phyloP scores from a whole-genome alignment of 2,888 invertebrate species.

The Myopa testacea region DNA sequence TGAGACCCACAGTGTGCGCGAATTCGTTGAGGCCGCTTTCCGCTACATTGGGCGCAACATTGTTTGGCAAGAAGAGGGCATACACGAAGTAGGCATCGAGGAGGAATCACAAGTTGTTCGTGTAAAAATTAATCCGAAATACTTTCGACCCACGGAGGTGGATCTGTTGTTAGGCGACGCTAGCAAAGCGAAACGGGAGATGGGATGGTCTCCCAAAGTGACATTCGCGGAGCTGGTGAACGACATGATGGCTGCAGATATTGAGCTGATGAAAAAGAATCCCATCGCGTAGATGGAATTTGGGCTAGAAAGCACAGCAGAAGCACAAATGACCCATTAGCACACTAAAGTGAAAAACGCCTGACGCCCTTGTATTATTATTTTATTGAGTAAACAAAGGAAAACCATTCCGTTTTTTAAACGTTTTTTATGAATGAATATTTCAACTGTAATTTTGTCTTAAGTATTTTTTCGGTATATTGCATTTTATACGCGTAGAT shows the following conservation, averaged over 20 bases:
- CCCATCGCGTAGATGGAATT: slow-evolving; percentile 80
- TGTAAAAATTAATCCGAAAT: slow-evolving; percentile 91
- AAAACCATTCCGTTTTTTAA: slow-evolving; percentile 16
- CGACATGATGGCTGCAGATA: slow-evolving; percentile 95
- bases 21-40: slow-evolving; percentile 96
- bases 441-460: neutral
- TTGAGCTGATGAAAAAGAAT: slow-evolving; percentile 90
- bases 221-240: slow-evolving; percentile 85
- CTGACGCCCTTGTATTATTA: neutral
- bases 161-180: slow-evolving; percentile 94
- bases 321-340: slow-evolving; percentile 25
- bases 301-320: neutral
- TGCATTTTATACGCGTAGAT: neutral
- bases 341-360: neutral
- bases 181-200: slow-evolving; percentile 85
- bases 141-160: slow-evolving; percentile 98
- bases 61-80: slow-evolving; percentile 88
- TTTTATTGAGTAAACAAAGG: slow-evolving; percentile 2
- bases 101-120: slow-evolving; percentile 79
- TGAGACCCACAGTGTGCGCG: slow-evolving; percentile 92
- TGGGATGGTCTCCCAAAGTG: slow-evolving; percentile 91
- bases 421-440: neutral
- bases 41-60: slow-evolving; percentile 82
- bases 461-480: neutral
- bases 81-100: slow-evolving; percentile 80